A percentile compares a stretch with the other conserved stretches of the same genome.
Evolutionary conservation across 2,797 vertebrate species (phyloP).

Genomic region (Calcarius lapponicus): DNA sequence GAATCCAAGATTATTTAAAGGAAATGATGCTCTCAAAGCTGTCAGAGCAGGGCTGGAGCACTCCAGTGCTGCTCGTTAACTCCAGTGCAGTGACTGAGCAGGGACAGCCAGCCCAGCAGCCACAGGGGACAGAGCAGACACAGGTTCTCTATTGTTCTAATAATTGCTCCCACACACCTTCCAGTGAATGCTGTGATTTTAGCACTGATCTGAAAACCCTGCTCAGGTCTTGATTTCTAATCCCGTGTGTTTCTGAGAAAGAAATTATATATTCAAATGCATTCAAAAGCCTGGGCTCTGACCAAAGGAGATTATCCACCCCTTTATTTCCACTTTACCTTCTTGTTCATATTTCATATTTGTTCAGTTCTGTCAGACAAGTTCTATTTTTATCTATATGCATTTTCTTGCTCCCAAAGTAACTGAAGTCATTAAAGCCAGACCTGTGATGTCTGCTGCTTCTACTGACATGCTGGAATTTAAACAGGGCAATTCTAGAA

Average conservation of each 20-base stretch:
- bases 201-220: neutral
- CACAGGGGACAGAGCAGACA: neutral
- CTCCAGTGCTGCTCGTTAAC: neutral
- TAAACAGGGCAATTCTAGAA: neutral
- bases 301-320: neutral
- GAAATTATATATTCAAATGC: neutral
- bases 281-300: neutral
- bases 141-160: neutral
- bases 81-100: neutral
- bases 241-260: neutral
- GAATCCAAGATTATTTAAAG: neutral
- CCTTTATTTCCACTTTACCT: neutral
- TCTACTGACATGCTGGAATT: neutral
- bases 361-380: neutral
- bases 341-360: neutral
- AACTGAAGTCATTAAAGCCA: constrained; percentile 12
- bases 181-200: neutral
- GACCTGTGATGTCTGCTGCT: neutral
- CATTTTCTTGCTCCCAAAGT: neutral
- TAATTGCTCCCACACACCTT: neutral
- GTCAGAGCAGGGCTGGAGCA: neutral
- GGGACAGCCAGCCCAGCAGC: neutral
- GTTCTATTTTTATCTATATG: neutral
- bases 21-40: neutral
- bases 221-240: neutral